Evolutionary conservation across 2,113 vertebrate species (phyloP).

Genomic region (Buteo buteo): DNA sequence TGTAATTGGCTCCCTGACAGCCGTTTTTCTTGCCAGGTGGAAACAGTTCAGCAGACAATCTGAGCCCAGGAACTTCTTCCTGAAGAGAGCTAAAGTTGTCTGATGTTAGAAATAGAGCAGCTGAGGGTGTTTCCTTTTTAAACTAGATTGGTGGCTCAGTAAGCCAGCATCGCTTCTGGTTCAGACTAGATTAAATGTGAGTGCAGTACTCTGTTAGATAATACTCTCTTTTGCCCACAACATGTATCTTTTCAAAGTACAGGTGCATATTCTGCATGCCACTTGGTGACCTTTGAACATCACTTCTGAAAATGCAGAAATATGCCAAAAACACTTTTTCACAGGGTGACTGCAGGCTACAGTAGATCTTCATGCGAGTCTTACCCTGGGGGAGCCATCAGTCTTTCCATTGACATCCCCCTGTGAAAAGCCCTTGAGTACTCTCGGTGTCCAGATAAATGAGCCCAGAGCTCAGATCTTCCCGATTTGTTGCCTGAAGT

Average conservation of each 20-base stretch:
- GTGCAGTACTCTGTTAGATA: not conserved
- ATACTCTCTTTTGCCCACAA: not conserved
- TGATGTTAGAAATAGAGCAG: not conserved
- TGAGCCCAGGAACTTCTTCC: not conserved
- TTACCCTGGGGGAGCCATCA: not conserved
- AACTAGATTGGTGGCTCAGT: not conserved
- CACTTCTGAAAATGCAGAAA: not conserved
- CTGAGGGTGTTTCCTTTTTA: not conserved
- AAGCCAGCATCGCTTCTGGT: not conserved
- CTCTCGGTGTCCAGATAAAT: not conserved
- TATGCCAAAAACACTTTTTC: not conserved
- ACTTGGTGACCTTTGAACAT: not conserved
- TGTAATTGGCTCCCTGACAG: slow-evolving; percentile 1
- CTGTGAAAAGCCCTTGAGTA: not conserved
- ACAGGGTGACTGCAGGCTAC: not conserved
- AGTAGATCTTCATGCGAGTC: not conserved
- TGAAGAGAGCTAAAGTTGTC: not conserved
- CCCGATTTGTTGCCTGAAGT: not conserved
- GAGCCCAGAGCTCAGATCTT: not conserved
- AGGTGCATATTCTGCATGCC: not conserved
- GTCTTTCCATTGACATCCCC: not conserved
- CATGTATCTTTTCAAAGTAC: not conserved
- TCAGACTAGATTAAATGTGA: not conserved
- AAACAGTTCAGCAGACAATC: slow-evolving; percentile 6
- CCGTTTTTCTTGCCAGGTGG: not conserved